A percentile compares a stretch with the other conserved stretches of the same genome.
phyloP scores from a whole-genome alignment of 2,888 invertebrate genomes.

The Dione juno region DNA sequence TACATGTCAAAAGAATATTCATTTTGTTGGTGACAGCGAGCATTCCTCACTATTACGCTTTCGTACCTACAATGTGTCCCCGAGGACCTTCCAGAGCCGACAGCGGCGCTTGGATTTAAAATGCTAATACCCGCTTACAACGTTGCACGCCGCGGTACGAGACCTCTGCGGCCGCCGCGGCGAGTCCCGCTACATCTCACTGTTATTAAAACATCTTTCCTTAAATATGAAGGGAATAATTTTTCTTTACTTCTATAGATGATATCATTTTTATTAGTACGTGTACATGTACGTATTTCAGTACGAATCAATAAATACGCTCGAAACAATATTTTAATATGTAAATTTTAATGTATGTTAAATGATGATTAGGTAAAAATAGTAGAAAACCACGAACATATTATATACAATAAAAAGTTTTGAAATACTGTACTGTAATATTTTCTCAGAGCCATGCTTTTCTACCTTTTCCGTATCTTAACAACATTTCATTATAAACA shows the following conservation, averaged over 20 bases:
- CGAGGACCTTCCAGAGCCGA: background rate
- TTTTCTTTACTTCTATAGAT: too few species aligned
- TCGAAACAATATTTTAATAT: too few species aligned
- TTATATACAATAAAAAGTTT: background rate
- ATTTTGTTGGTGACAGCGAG: conserved; percentile 1
- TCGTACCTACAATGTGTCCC: background rate
- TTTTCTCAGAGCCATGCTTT: conserved; percentile 3
- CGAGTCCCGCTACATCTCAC: background rate
- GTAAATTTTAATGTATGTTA: background rate
- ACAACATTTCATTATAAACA: conserved; percentile 6
- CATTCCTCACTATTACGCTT: conserved; percentile 12
- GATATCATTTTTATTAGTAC: too few species aligned
- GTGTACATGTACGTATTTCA: too few species aligned
- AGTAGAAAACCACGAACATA: background rate
- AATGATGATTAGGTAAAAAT: background rate
- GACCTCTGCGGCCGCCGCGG: too few species aligned
- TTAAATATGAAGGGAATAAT: background rate
- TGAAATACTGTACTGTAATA: background rate
- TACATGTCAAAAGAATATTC: conserved; percentile 21
- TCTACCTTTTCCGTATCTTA: background rate
- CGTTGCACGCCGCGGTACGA: background rate
- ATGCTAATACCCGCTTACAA: conserved; percentile 6
- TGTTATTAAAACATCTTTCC: background rate
- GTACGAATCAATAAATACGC: too few species aligned
- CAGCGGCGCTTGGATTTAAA: background rate